phyloP scores from a whole-genome alignment of 2,113 vertebrate species.

The Hippocampus comes region DNA sequence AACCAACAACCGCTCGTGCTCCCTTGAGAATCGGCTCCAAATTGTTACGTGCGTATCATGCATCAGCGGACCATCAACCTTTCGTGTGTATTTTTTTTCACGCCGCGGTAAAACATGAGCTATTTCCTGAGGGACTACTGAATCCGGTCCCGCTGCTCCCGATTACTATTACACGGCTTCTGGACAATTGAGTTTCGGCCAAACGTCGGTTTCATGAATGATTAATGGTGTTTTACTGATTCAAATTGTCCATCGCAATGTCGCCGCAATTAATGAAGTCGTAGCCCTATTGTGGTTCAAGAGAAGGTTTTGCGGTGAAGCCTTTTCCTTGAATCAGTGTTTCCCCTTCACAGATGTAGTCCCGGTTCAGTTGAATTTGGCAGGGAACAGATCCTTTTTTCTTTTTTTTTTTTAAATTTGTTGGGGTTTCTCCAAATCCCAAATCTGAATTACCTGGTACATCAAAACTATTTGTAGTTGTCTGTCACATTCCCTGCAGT shows the following conservation, averaged over 20 bases:
- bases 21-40: too few species aligned
- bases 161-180: constrained; percentile 1
- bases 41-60: too few species aligned
- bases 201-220: constrained; percentile 6
- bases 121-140: not conserved
- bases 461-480: too few species aligned
- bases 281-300: constrained; percentile 1
- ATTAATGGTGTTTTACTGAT: constrained; percentile 7
- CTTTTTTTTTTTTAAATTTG: not conserved
- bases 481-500: too few species aligned
- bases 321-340: not conserved
- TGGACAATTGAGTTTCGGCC: not conserved
- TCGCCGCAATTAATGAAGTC: not conserved
- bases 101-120: not conserved
- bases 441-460: not conserved
- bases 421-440: not conserved
- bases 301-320: not conserved
- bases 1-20: too few species aligned
- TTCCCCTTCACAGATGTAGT: not conserved
- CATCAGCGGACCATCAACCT: not conserved
- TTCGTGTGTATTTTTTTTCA: not conserved
- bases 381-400: not conserved
- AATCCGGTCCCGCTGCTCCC: not conserved
- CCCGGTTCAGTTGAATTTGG: not conserved
- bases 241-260: constrained; percentile 1